A percentile compares a stretch with the other conserved stretches of the same genome.
These are phyloP conservation scores for Trichogramma evanescens DNA, from an alignment of 2,888 invertebrate species.

Conservation along the genomic window DNA sequence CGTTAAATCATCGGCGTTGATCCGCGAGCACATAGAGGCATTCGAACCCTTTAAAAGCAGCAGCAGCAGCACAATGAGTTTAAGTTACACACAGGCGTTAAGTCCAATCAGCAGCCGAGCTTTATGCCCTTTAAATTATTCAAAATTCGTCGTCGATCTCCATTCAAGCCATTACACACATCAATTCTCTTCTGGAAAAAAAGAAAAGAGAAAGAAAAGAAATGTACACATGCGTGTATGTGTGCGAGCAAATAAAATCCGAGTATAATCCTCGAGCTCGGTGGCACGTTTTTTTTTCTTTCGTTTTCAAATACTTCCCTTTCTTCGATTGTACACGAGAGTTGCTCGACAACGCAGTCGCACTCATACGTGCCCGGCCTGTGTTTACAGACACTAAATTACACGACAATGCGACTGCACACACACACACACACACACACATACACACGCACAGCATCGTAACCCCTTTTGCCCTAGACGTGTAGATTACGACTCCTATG, in stretches of 20 bases:
- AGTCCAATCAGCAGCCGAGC: too few species aligned
- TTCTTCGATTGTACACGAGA: background rate
- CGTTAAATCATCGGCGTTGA: conserved; percentile 37
- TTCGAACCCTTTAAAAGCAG: conserved; percentile 14
- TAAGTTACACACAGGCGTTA: too few species aligned
- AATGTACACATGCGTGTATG: too few species aligned
- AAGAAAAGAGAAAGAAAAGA: too few species aligned
- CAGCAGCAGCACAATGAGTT: conserved; percentile 16
- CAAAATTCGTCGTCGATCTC: too few species aligned
- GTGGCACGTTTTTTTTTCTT: conserved; percentile 1
- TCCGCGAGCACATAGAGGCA: conserved; percentile 25
- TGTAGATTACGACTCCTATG: too few species aligned
- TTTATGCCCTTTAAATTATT: too few species aligned
- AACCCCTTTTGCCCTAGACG: conserved; percentile 33
- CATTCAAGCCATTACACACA: too few species aligned
- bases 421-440: background rate
- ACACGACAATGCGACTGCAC: conserved; percentile 39
- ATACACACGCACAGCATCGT: too few species aligned
- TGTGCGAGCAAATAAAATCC: too few species aligned
- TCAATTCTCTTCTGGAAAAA: too few species aligned
- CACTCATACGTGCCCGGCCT: conserved; percentile 32
- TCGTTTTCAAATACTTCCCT: background rate
- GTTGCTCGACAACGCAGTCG: conserved; percentile 26
- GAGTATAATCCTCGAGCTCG: conserved; percentile 23
- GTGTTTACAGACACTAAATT: conserved; percentile 49